These are phyloP conservation scores for Masticophis lateralis DNA, from an alignment of 2,797 vertebrate genomes.

Conservation along the genomic window DNA sequence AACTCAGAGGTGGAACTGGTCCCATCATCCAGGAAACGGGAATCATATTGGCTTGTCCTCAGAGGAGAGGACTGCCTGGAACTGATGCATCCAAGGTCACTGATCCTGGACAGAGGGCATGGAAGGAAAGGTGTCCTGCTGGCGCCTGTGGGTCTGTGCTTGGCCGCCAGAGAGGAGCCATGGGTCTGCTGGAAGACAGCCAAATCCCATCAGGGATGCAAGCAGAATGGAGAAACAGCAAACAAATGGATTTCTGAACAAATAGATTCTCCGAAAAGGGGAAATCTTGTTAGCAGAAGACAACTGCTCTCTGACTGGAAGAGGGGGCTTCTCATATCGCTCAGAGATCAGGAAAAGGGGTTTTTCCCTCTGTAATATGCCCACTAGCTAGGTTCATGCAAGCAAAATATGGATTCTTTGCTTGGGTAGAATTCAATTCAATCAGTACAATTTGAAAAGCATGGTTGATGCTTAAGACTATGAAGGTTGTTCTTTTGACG, in stretches of 20 bases:
- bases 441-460: background rate
- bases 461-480: background rate
- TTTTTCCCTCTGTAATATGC: background rate
- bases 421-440: too few relatives aligned
- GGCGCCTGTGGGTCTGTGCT: conserved; percentile 32
- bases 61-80: background rate
- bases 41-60: background rate
- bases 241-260: conserved; percentile 6
- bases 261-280: background rate
- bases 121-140: conserved; percentile 10
- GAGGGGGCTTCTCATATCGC: background rate
- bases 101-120: background rate
- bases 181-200: background rate
- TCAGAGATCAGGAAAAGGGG: too few relatives aligned
- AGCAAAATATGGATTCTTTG: background rate
- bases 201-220: background rate
- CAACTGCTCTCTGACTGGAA: background rate
- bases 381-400: background rate
- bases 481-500: background rate
- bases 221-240: conserved; percentile 7
- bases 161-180: conserved; percentile 30
- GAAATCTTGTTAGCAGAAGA: background rate
- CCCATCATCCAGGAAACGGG: background rate
- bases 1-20: background rate
- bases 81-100: conserved; percentile 1